A percentile compares a stretch with the other conserved stretches of the same genome.
phyloP scores from a whole-genome alignment of 2,113 vertebrate genomes.

The Sylvilagus bachmani region DNA sequence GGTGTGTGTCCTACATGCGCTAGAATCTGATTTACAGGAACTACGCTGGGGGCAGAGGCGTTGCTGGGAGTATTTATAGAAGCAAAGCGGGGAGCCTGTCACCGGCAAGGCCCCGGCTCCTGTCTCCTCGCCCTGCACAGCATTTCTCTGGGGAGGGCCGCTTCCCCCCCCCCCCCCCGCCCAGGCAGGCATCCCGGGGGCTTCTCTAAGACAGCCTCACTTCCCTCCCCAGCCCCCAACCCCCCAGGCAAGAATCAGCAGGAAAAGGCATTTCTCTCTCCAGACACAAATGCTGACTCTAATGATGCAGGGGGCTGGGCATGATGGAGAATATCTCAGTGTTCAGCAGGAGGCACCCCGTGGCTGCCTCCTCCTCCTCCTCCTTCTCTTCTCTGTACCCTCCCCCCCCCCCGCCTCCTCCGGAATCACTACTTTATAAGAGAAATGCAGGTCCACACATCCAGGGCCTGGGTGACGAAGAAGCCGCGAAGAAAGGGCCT shows the following conservation, averaged over 20 bases:
- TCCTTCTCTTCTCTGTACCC: too few relatives aligned
- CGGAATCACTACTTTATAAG: background rate
- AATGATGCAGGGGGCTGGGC: too few relatives aligned
- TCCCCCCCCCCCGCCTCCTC: too few relatives aligned
- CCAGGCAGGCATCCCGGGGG: background rate
- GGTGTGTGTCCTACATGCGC: background rate
- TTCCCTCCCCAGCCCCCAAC: background rate
- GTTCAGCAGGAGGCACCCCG: background rate
- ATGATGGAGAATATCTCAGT: background rate
- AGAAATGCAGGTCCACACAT: background rate
- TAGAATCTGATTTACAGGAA: background rate
- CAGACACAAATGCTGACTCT: background rate
- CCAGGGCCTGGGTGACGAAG: background rate
- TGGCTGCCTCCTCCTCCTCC: background rate
- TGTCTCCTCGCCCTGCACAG: background rate
- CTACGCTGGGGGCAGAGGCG: background rate
- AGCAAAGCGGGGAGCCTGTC: rapidly evolving
- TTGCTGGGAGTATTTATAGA: background rate
- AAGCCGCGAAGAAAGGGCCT: background rate
- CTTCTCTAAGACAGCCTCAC: background rate
- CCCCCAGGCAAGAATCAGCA: background rate
- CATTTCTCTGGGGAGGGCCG: rapidly evolving
- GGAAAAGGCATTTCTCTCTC: background rate
- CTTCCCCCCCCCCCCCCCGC: background rate
- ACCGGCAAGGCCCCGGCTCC: background rate